These are phyloP conservation scores for Ametastegia equiseti DNA, from an alignment of 2,888 invertebrate species.

Conservation along the genomic window DNA sequence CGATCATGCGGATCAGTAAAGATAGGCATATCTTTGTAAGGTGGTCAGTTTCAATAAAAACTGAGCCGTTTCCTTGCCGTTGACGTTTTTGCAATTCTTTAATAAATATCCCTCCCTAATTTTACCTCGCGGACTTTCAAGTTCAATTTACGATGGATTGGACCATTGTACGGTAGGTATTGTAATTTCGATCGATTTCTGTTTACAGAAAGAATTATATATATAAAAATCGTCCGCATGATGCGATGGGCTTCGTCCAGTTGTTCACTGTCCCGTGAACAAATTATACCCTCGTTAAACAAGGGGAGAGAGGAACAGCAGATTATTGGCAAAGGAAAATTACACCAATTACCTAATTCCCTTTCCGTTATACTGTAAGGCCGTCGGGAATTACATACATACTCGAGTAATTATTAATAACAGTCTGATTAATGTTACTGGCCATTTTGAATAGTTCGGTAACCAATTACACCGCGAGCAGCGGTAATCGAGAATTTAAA, in stretches of 20 bases:
- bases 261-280: not conserved
- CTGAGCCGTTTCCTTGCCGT: too few species aligned
- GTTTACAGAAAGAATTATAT: not conserved
- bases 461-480: too few species aligned
- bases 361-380: not conserved
- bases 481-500: too few species aligned
- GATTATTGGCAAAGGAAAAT: slow-evolving; percentile 19
- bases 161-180: not conserved
- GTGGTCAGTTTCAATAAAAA: not conserved
- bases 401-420: too few species aligned
- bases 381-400: not conserved
- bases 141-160: too few species aligned
- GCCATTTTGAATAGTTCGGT: too few species aligned
- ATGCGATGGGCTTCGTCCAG: not conserved
- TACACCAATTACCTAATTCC: slow-evolving; percentile 26
- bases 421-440: too few species aligned
- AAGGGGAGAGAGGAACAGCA: not conserved
- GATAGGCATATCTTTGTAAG: too few species aligned
- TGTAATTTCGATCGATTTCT: not conserved
- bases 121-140: too few species aligned
- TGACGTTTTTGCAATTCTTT: not conserved
- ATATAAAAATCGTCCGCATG: too few species aligned
- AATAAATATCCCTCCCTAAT: too few species aligned
- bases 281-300: not conserved
- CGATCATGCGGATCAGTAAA: too few species aligned